A percentile compares a stretch with the other conserved stretches of the same genome.
phyloP scores from a whole-genome alignment of 2,888 invertebrate species.

The Rhopalosiphum nymphaeae region DNA sequence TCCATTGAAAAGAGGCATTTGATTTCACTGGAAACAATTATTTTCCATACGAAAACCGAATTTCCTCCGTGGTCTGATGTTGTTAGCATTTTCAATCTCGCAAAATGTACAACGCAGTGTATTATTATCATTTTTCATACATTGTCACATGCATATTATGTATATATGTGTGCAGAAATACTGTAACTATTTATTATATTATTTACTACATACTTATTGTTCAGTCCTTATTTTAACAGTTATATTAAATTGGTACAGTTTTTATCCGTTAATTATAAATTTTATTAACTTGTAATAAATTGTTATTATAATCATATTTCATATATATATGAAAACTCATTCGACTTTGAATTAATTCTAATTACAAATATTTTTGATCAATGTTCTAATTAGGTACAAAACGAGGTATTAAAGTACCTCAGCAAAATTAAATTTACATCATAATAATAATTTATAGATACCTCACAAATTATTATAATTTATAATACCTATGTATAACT shows the following conservation, averaged over 20 bases:
- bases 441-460: background rate
- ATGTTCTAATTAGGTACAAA: background rate
- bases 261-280: background rate
- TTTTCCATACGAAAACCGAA: background rate
- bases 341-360: background rate
- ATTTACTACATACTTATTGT: background rate
- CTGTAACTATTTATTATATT: background rate
- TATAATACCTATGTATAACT: background rate
- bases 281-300: background rate
- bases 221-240: background rate
- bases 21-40: background rate
- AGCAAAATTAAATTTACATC: background rate
- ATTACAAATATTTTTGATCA: background rate
- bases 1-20: background rate
- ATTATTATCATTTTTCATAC: constrained; percentile 11
- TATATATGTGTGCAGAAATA: background rate
- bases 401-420: background rate
- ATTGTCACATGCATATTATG: background rate
- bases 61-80: constrained; percentile 11
- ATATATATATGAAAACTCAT: background rate
- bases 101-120: background rate
- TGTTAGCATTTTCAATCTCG: background rate
- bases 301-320: background rate
- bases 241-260: background rate
- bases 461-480: background rate